Evolutionary conservation across 2,113 vertebrate species (phyloP).

Genomic region (Coracopsis vasa): DNA sequence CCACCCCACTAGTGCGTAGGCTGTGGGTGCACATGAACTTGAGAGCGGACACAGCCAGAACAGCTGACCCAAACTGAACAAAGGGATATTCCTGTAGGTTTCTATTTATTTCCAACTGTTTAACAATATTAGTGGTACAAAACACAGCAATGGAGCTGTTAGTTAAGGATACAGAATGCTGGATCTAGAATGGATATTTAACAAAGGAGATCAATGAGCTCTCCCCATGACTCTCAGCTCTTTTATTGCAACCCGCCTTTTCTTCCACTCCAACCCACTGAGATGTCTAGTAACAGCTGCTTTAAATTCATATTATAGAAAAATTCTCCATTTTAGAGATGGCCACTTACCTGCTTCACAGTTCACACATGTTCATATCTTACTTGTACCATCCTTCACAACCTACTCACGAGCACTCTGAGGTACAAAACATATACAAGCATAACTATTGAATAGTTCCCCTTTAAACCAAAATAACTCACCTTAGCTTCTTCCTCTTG

Average conservation of each 20-base stretch:
- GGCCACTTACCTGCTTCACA: neutral
- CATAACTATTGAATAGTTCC: accelerated
- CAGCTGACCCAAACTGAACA: neutral
- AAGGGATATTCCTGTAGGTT: neutral
- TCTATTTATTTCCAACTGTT: neutral
- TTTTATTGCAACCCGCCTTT: neutral
- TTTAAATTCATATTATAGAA: neutral
- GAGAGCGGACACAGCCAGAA: neutral
- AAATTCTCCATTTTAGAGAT: neutral
- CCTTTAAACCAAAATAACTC: neutral
- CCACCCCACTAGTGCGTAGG: accelerated
- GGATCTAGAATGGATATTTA: neutral
- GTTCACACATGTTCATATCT: accelerated
- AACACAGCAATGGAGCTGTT: neutral
- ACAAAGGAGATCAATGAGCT: neutral
- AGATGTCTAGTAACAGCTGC: neutral
- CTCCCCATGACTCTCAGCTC: neutral
- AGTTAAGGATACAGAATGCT: neutral
- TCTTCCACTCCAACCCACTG: neutral
- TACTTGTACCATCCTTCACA: neutral
- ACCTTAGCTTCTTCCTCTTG: conserved; percentile 99
- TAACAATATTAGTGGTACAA: neutral
- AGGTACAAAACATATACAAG: neutral
- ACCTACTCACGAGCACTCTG: neutral
- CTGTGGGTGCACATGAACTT: too few relatives aligned